Evolutionary conservation across 2,113 vertebrate genomes (phyloP), one percentile per base, ranked within the genome.

Genomic region (Antechinus flavipes): DNA sequence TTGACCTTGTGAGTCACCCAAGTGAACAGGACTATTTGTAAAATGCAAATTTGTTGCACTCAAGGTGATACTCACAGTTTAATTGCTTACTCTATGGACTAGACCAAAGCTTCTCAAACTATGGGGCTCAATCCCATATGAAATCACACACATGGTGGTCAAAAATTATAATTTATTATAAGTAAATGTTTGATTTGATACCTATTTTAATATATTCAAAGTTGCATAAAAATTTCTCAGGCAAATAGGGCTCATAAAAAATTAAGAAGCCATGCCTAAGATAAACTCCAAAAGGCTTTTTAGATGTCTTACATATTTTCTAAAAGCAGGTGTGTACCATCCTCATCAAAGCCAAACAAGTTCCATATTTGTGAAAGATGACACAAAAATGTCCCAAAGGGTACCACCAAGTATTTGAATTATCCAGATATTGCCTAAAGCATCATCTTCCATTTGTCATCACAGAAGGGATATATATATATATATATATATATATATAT

Each of bases 211-310:
- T 49, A 49, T 52, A 52, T 52, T 9, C 50, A 52, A 52, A 0
- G 10, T 52, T 52, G 50, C 8, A 52, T 11, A 52, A 52, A 50
- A 52, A 52, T 52, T 52, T 52, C 9, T 52, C 50, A 52, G 50
- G 50, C 9, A 52, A 52, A 52, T 11, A 11, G 50, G 50, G 50
- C 0, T 52, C 10, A 52, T 1, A 52, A 52, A 52, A 52, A 52
- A 52, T 52, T 52, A 52, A 52, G 50, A 52, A 52, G 8, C 50
- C 50, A 52, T 52, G 50, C 50, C 50, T 52, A 52, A 52, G 10
- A 9, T 93, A 56, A 58, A 1, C 94, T 90, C 25, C 76, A 95
- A 96, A 94, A 91, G n/a, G 84, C 19, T 84, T 42, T 84, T 22
- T 35, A 84, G n/a, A 84, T 42, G 42, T 84, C 7, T 19, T 14